phyloP scores from a whole-genome alignment of 2,113 vertebrate genomes.

The Nettapus auritus region DNA sequence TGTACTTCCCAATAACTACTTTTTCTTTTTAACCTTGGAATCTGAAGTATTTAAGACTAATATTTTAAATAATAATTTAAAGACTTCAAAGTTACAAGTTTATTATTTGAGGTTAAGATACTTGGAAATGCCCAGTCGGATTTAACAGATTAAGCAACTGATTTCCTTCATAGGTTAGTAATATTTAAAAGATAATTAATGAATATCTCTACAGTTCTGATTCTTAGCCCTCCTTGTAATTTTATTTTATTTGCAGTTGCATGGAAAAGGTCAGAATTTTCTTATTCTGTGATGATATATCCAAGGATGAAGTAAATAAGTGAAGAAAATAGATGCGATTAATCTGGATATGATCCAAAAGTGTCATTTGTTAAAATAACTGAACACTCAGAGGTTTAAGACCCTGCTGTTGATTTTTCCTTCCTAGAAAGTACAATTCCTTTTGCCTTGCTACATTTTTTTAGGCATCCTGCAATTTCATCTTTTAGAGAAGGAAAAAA shows the following conservation, averaged over 20 bases:
- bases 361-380: neutral
- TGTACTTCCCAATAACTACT: neutral
- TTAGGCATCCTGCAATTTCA: slow-evolving; percentile 6
- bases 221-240: neutral
- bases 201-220: neutral
- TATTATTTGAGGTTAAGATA: neutral
- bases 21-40: neutral
- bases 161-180: neutral
- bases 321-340: neutral
- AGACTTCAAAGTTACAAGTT: neutral
- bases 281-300: neutral
- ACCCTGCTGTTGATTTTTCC: neutral
- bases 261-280: neutral
- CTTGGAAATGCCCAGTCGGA: neutral
- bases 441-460: slow-evolving; percentile 20
- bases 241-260: neutral
- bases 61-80: neutral
- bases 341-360: neutral
- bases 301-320: neutral
- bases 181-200: neutral
- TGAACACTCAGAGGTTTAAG: neutral
- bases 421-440: neutral
- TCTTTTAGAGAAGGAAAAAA: neutral
- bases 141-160: neutral
- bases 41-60: neutral